Base-by-base conservation (phyloP, 2,888 invertebrate genomes). In the Chaetogeoica ovagalla region DNA sequence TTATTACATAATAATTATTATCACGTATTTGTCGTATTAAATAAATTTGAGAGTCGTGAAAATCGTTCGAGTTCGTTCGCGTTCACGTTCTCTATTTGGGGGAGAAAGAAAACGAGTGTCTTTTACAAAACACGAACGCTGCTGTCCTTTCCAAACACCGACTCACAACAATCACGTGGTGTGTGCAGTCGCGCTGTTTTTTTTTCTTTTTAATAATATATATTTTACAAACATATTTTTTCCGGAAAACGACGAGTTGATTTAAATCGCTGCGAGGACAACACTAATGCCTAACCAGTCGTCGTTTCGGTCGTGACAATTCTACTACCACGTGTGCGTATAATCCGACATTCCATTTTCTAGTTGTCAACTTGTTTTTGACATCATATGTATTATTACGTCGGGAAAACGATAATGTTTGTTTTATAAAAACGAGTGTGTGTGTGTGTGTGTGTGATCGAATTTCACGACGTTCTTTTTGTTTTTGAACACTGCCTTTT, bases 241-340 rank as follows among this genome's bases (percentile, higher is more conserved):
- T 66, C 66, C 43, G 21, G 66, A 21, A 66, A n/a, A 66, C 66
- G 43, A n/a, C 43, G 21, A 66, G 66, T 66, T 66, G 66, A 66
- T 43, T 66, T 66, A 43, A 43, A 66, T 43, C 48, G 4, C 43
- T 21, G 21, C 21, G n/a, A 43, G 43, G 15, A 66, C 43, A 43
- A 15, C 8, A 39, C 11, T n/a, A n/a, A n/a, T n/a, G n/a, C n/a
- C n/a, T n/a, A n/a, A 19, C 13, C 66, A 21, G 43, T 2, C 21
- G 43, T 66, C n/a, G n/a, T n/a, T n/a, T 66, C 43, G 39, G 21
- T 66, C 43, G 66, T 66, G 66, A 43, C 66, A 37, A 63, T 37
- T n/a, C 39, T 7, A 39, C 39, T 39, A 39, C 39, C 19, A 55
- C 4, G 19, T 55, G 19, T 55, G 19, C 17, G 17, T 62, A 62